Conservation (phyloP, 2,797 vertebrate genomes). For the Mallotus villosus region DNA sequence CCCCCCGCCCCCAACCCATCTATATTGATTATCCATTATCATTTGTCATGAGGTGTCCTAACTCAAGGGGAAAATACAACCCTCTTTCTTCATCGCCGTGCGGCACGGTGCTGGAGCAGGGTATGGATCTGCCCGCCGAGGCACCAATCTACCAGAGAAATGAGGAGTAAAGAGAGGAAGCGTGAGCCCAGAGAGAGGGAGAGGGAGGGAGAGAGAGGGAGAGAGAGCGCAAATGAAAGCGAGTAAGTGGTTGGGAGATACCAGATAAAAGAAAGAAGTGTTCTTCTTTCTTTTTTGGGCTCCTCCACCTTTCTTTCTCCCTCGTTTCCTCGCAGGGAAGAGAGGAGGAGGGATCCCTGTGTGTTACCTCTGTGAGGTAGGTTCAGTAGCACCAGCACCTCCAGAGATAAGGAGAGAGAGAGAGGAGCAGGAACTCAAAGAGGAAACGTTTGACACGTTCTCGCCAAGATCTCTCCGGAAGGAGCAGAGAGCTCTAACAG, state of each 20-base stretch:
- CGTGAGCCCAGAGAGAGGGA: conserved; percentile 81
- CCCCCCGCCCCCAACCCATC: conserved; percentile 41
- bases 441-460: conserved; percentile 25
- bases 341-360: conserved; percentile 31
- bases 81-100: conserved; percentile 88
- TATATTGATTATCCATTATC: conserved; percentile 99
- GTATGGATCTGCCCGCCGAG: conserved; percentile 97
- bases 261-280: background rate
- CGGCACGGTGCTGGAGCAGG: conserved; percentile 78
- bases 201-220: conserved; percentile 41
- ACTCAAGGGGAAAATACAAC: conserved; percentile 99
- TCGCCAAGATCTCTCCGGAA: conserved; percentile 36
- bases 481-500: conserved; percentile 44
- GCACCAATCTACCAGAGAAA: conserved; percentile 99
- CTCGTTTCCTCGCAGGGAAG: no score
- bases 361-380: no score
- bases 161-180: conserved; percentile 91
- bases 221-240: conserved; percentile 8
- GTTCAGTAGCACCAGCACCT: no score
- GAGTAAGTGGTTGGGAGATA: conserved; percentile 16
- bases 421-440: conserved; percentile 29
- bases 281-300: no score
- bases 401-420: conserved; percentile 22
- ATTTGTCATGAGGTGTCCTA: conserved; percentile 99
- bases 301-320: no score